Evolutionary conservation across 2,113 vertebrate genomes (phyloP).

Genomic region (Solea senegalensis): DNA sequence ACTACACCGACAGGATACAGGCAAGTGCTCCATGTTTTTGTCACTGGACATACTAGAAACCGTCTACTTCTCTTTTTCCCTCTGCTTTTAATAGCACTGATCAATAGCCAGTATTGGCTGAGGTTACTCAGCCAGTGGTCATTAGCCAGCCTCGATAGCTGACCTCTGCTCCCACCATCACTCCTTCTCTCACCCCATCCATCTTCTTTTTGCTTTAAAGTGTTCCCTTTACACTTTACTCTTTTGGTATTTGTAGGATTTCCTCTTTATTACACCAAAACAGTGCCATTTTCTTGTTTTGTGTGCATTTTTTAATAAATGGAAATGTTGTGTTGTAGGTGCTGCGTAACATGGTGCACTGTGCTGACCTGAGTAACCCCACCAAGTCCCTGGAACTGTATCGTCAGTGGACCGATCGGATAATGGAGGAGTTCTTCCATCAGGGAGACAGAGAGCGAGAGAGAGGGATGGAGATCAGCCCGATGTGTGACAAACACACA

Average conservation of each 20-base stretch:
- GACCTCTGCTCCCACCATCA: conserved; percentile 38
- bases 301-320: not conserved
- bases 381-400: conserved; percentile 98
- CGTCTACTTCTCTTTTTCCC: conserved; percentile 1
- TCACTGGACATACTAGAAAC: not conserved
- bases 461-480: conserved; percentile 98
- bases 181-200: conserved; percentile 32
- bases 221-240: not conserved
- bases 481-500: conserved; percentile 98
- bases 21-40: conserved; percentile 52
- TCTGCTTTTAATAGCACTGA: conserved; percentile 26
- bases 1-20: conserved; percentile 99
- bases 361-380: conserved; percentile 97
- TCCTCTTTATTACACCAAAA: not conserved
- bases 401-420: conserved; percentile 97
- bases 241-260: conserved; percentile 5
- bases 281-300: not conserved
- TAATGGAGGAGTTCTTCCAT: conserved; percentile 99
- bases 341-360: conserved; percentile 98
- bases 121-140: conserved; percentile 28
- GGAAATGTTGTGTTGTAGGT: conserved; percentile 79
- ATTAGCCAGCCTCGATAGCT: conserved; percentile 39
- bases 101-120: conserved; percentile 28
- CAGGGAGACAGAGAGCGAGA: conserved; percentile 97
- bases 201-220: conserved; percentile 20